Evolutionary conservation across 2,113 vertebrate species (phyloP).

Genomic region (Leucosticte australis): DNA sequence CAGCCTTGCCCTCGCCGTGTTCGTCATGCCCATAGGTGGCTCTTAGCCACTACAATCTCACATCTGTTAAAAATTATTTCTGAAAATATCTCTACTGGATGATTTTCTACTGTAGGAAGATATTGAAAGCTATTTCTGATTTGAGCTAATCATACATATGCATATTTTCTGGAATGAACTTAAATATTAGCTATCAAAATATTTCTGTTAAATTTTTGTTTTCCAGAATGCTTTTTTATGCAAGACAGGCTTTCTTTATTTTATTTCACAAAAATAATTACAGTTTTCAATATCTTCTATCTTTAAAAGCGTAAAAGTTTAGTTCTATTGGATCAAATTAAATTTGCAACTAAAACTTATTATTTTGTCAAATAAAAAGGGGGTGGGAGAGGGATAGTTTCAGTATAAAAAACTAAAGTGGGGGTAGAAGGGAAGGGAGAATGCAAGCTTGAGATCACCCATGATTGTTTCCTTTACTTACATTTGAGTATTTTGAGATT

Average conservation of each 20-base stretch:
- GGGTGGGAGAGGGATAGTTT: neutral
- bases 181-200: neutral
- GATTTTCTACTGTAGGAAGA: neutral
- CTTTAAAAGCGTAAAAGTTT: neutral
- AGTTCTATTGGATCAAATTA: neutral
- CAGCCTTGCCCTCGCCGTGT: neutral
- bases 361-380: neutral
- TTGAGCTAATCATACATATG: neutral
- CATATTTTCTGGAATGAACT: neutral
- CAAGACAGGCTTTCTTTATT: neutral
- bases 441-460: neutral
- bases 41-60: neutral
- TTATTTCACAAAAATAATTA: neutral
- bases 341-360: neutral
- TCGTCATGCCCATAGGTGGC: accelerated
- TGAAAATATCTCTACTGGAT: neutral
- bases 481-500: neutral
- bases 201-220: neutral
- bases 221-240: neutral
- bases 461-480: neutral
- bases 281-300: neutral
- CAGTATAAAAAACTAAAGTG: neutral
- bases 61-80: neutral
- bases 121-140: neutral
- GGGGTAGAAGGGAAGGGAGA: neutral